phyloP scores from a whole-genome alignment of 2,888 invertebrate species.

The Falcaria lacertinaria region DNA sequence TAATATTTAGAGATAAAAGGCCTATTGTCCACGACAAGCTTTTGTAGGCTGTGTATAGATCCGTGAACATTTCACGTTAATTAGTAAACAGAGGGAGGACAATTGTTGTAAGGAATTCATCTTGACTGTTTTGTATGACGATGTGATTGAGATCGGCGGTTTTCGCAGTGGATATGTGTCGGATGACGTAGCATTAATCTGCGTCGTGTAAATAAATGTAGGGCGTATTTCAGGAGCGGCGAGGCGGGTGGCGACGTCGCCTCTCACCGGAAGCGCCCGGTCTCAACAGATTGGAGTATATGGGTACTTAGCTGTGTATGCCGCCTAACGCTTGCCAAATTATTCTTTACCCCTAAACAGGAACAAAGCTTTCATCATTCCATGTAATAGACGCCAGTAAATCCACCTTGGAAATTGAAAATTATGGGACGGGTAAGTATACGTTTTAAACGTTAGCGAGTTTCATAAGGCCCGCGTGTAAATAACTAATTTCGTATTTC shows the following conservation, averaged over 20 bases:
- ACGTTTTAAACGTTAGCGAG: background rate
- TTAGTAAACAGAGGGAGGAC: conserved; percentile 15
- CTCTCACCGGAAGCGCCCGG: conserved; percentile 33
- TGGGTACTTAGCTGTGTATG: conserved; percentile 21
- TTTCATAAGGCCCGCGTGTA: background rate
- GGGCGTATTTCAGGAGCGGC: conserved; percentile 53
- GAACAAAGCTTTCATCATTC: conserved; percentile 43
- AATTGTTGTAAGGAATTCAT: conserved; percentile 18
- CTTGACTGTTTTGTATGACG: conserved; percentile 34
- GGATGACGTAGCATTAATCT: conserved; percentile 68
- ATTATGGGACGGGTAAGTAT: conserved; percentile 22
- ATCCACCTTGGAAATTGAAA: conserved; percentile 40
- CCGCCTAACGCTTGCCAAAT: conserved; percentile 41
- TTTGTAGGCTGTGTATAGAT: no score
- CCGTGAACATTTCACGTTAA: conserved; percentile 23
- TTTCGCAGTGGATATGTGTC: conserved; percentile 51
- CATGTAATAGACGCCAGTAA: conserved; percentile 36
- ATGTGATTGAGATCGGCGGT: conserved; percentile 48
- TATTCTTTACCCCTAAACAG: conserved; percentile 42
- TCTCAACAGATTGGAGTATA: conserved; percentile 43
- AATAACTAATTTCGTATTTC: background rate
- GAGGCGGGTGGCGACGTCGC: conserved; percentile 31
- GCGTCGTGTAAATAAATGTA: conserved; percentile 69
- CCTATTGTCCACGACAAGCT: no score
- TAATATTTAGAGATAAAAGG: no score